These are phyloP conservation scores for Crenuchus spilurus DNA, from an alignment of 2,797 vertebrate genomes.

Conservation along the genomic window DNA sequence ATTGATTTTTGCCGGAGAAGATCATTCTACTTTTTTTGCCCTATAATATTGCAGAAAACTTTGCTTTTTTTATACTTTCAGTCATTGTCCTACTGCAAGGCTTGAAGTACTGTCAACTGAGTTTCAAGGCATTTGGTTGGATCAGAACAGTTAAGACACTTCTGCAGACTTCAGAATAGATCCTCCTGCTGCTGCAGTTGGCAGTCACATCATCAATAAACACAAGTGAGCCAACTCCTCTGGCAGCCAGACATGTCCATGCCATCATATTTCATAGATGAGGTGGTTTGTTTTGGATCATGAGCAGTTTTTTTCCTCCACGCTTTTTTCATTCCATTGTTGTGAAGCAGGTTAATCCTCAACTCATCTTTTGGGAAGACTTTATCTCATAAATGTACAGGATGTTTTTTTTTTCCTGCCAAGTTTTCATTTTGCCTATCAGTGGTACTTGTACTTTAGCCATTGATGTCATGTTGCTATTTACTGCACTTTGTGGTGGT, in stretches of 20 bases:
- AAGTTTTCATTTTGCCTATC: too few species aligned
- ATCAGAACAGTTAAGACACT: neutral
- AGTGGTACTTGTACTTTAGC: too few species aligned
- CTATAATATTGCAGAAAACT: too few species aligned
- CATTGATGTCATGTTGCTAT: too few species aligned
- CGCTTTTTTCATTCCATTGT: neutral
- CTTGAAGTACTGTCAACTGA: neutral
- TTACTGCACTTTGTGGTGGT: too few species aligned
- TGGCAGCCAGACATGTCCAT: constrained; percentile 2
- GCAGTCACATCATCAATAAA: constrained; percentile 14
- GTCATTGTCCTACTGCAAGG: neutral
- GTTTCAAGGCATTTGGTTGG: constrained; percentile 9
- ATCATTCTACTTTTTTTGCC: neutral
- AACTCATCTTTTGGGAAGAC: neutral
- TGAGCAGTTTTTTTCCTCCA: neutral
- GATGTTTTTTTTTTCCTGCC: too few species aligned
- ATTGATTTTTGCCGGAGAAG: neutral
- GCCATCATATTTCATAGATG: neutral
- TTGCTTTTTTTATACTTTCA: neutral
- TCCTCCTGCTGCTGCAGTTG: constrained; percentile 6
- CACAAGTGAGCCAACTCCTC: constrained; percentile 8
- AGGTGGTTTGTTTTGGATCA: neutral
- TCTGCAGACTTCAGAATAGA: constrained; percentile 13
- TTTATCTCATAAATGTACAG: neutral
- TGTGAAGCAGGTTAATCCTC: neutral